phyloP scores from a whole-genome alignment of 2,797 vertebrate species.

The Columba guinea region DNA sequence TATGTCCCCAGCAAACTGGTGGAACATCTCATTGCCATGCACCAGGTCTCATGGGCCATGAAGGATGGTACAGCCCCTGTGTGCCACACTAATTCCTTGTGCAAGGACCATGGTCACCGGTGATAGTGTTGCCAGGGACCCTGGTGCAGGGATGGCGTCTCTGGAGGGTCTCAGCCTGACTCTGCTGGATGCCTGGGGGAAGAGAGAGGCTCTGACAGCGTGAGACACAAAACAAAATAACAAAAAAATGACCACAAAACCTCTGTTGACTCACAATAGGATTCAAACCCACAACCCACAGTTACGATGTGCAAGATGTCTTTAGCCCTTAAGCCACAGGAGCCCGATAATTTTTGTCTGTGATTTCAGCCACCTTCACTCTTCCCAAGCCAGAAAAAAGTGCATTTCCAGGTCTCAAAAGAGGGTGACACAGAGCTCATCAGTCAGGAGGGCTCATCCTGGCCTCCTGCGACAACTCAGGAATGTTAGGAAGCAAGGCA shows the following conservation, averaged over 20 bases:
- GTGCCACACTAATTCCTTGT: neutral
- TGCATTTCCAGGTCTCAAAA: neutral
- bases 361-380: neutral
- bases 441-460: neutral
- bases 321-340: neutral
- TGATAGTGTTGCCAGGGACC: neutral
- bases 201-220: neutral
- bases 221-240: accelerated
- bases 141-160: neutral
- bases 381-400: neutral
- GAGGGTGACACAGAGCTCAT: neutral
- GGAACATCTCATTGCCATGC: neutral
- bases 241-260: accelerated
- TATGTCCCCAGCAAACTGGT: neutral
- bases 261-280: neutral
- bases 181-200: accelerated
- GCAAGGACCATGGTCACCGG: neutral
- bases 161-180: neutral
- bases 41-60: neutral
- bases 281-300: slow-evolving; percentile 27
- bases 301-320: accelerated
- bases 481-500: neutral
- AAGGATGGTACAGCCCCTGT: accelerated
- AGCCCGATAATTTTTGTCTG: neutral
- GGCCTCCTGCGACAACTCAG: neutral